Evolutionary conservation across 1,140 invertebrate genomes (phyloP), one percentile per base, ranked within the genome.

Genomic region (Hylyphantes graminicola): DNA sequence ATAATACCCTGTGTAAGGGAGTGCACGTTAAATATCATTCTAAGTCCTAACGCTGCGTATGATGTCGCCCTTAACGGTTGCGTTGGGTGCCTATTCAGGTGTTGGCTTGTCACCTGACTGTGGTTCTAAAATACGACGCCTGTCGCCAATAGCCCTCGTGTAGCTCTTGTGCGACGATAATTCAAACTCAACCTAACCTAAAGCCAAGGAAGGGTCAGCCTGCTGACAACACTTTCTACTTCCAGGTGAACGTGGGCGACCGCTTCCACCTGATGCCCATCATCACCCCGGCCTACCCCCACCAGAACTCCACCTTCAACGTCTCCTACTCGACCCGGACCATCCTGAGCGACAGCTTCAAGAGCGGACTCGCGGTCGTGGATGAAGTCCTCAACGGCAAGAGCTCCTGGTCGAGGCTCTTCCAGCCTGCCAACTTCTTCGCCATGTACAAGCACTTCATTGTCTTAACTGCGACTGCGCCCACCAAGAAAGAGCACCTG

Each of bases 271-370:
- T 99, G 80, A 99, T 99, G 98, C 98, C 98, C 0, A 99, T 99
- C 86, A 99, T 99, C 81, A 99, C 98, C 0, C 98, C 98, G 5
- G 97, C 97, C 7, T 99, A 99, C 91, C 98, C 98, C 9, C 97
- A 99, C 90, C 98, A 99, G 91, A 99, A 99, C 91, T 99, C 97
- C 4, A 99, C 98, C 10, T 99, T 98, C 89, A 99, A 99, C 88
- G 98, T 99, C 3, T 98, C 97, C 0, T 92, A 93, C 15, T 98
- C 97, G 2, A 99, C 97, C 0, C 91, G 95, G 87, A 94, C 94
- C 12, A 95, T 99, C 84, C 98, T 99, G 91, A 94, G 95, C 89
- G 95, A 97, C 85, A 96, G 98, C 89, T 98, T 99, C 88, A 93
- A 90, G 93, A 91, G 89, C 51, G 86, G 94, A 85, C 90, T 98